These are phyloP conservation scores for Parochlus steinenii DNA, from an alignment of 2,888 invertebrate species.

Conservation along the genomic window DNA sequence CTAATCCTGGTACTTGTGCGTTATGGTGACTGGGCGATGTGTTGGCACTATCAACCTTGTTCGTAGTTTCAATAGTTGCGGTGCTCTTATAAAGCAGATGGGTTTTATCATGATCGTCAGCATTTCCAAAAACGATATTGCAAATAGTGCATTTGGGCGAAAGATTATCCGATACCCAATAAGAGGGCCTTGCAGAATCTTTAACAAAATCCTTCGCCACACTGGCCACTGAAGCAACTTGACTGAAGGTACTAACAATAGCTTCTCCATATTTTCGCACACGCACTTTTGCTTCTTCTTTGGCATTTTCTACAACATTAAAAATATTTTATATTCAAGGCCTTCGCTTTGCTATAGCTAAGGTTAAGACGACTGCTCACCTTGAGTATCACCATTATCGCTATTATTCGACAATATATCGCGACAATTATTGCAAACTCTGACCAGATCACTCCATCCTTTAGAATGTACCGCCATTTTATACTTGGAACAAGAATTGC, in stretches of 20 bases:
- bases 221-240: constrained; percentile 50
- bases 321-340: constrained; percentile 4
- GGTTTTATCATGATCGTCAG: constrained; percentile 23
- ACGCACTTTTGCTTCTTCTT: constrained; percentile 33
- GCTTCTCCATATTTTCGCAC: constrained; percentile 52
- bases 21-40: constrained; percentile 29
- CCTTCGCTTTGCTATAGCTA: not conserved
- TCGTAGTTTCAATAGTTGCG: too few species aligned
- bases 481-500: constrained; percentile 50
- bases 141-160: constrained; percentile 50
- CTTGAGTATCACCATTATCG: constrained; percentile 7
- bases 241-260: constrained; percentile 50
- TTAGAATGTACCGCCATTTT: constrained; percentile 45
- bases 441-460: constrained; percentile 51
- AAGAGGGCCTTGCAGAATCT: constrained; percentile 55
- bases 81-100: constrained; percentile 16
- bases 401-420: constrained; percentile 21
- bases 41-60: constrained; percentile 12
- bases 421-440: constrained; percentile 57
- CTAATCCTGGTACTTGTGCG: too few species aligned
- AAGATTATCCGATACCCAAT: constrained; percentile 65
- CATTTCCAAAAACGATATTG: constrained; percentile 36
- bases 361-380: too few species aligned
- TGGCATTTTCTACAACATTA: constrained; percentile 19
- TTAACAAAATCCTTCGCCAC: constrained; percentile 59